Evolutionary conservation across 2,113 vertebrate genomes (phyloP).

Genomic region (Proteles cristata): DNA sequence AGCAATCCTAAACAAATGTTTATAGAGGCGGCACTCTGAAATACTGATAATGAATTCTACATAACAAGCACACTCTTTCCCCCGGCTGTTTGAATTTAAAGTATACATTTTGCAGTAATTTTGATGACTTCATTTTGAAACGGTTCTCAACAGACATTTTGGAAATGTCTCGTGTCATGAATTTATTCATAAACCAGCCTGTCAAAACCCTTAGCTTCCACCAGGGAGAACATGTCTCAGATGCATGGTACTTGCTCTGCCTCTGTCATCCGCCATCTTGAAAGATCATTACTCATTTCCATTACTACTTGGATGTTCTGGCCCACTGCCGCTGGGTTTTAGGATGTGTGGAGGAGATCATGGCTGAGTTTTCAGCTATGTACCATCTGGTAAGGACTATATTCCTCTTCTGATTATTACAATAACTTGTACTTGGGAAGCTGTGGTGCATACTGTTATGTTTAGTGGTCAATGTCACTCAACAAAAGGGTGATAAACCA

Average conservation of each 20-base stretch:
- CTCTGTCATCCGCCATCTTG: not conserved
- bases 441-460: not conserved
- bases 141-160: slow-evolving; percentile 75
- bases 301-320: not conserved
- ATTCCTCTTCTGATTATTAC: not conserved
- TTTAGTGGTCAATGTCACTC: not conserved
- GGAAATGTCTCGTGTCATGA: slow-evolving; percentile 73
- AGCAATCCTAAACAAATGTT: slow-evolving; percentile 61
- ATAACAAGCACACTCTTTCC: slow-evolving; percentile 55
- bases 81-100: slow-evolving; percentile 74
- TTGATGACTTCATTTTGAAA: slow-evolving; percentile 80
- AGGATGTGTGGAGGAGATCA: not conserved
- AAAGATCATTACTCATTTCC: not conserved
- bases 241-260: not conserved
- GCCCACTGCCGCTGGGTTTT: not conserved
- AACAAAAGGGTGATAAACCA: not conserved
- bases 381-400: rapidly evolving
- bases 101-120: slow-evolving; percentile 75
- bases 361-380: not conserved
- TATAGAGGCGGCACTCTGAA: slow-evolving; percentile 51
- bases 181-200: slow-evolving; percentile 78
- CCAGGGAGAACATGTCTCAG: not conserved
- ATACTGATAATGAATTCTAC: slow-evolving; percentile 73
- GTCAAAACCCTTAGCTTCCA: slow-evolving; percentile 25
- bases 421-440: not conserved